Base-by-base conservation (phyloP, 1,140 invertebrate genomes). In the Calephelis virginiensis region DNA sequence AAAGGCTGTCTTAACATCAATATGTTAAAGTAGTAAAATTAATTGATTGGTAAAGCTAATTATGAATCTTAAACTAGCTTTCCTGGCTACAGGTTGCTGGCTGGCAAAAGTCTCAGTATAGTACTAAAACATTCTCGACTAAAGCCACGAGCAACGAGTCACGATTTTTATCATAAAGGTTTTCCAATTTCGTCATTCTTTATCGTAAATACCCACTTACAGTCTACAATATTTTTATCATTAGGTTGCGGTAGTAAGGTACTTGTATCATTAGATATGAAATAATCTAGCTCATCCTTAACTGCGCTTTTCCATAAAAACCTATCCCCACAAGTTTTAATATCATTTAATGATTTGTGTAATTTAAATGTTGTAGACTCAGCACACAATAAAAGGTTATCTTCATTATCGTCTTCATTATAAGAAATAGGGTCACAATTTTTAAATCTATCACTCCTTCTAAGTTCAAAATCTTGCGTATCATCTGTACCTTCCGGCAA, bases 201-300 rank as follows among this genome's bases (percentile, higher is more conserved):
- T 13, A 85, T 68, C 17, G 71, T 73, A 77, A 86, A 84, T 53
- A 79, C 68, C 83, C 83, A 86, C 72, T n/a, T 86, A 69, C 74
- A 81, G 75, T n/a, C n/a, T 61, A 86, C 71, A 69, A 85, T 79
- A 77, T 90, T 89, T n/a, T n/a, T n/a, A n/a, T n/a, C n/a, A n/a
- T n/a, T n/a, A n/a, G n/a, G n/a, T n/a, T n/a, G n/a, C n/a, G n/a
- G n/a, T n/a, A n/a, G n/a, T n/a, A n/a, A n/a, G n/a, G n/a, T n/a
- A n/a, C n/a, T n/a, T n/a, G n/a, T n/a, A n/a, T n/a, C n/a, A n/a
- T n/a, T n/a, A n/a, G n/a, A n/a, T n/a, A n/a, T n/a, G n/a, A n/a
- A n/a, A n/a, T n/a, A n/a, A n/a, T n/a, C n/a, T n/a, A n/a, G n/a
- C n/a, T n/a, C n/a, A n/a, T n/a, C n/a, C n/a, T n/a, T n/a, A n/a